phyloP scores from a whole-genome alignment of 2,888 invertebrate genomes.

The Plusia festucae region DNA sequence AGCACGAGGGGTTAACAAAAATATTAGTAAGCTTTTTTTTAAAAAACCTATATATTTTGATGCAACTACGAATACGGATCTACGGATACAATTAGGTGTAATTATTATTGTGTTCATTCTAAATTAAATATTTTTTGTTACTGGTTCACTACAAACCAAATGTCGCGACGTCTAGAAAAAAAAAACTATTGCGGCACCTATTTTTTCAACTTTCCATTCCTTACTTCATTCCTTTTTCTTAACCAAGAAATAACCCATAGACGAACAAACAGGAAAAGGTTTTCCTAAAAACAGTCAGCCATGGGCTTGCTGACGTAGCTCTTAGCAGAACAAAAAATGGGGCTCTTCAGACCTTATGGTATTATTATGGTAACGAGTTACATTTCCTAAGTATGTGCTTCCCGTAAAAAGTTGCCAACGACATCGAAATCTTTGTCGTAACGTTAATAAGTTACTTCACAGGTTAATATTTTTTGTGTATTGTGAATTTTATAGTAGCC shows the following conservation, averaged over 20 bases:
- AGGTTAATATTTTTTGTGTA: not conserved
- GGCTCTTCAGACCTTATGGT: constrained; percentile 51
- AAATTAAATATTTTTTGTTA: too few relatives aligned
- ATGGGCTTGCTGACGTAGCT: constrained; percentile 41
- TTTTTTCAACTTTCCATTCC: too few relatives aligned
- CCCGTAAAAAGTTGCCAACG: constrained; percentile 52
- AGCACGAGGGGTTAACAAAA: too few relatives aligned
- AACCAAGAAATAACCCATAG: constrained; percentile 26
- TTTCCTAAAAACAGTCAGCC: constrained; percentile 49
- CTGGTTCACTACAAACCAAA: too few relatives aligned
- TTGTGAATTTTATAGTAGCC: not conserved
- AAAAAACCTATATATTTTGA: too few relatives aligned
- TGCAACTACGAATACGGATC: too few relatives aligned
- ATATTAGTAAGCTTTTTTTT: too few relatives aligned
- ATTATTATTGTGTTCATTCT: too few relatives aligned
- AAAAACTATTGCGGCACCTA: too few relatives aligned
- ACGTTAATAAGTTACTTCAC: constrained; percentile 15
- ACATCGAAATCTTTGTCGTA: constrained; percentile 37
- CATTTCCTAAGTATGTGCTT: constrained; percentile 45
- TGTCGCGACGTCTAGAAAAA: too few relatives aligned
- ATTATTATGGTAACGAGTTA: constrained; percentile 60
- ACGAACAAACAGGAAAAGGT: constrained; percentile 51
- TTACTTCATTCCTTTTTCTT: too few relatives aligned
- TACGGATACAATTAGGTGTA: too few relatives aligned
- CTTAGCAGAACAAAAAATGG: constrained; percentile 52